phyloP scores from a whole-genome alignment of 2,113 vertebrate genomes.

The Lophochroa leadbeateri region DNA sequence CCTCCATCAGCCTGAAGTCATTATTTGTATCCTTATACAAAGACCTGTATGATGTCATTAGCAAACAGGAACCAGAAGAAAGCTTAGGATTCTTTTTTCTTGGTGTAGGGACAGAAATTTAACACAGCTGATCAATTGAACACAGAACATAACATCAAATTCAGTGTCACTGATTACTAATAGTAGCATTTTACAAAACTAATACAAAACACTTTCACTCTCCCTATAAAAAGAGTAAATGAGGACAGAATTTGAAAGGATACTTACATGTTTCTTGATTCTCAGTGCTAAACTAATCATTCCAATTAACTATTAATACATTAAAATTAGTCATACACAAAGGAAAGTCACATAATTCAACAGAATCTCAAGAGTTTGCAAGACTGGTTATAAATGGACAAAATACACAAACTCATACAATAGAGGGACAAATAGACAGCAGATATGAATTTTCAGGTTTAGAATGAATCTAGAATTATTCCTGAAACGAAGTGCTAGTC shows the following conservation, averaged over 20 bases:
- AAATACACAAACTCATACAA: background rate
- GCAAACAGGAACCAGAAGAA: background rate
- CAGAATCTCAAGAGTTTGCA: background rate
- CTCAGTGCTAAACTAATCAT: background rate
- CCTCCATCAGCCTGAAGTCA: background rate
- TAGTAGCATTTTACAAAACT: background rate
- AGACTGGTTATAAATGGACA: background rate
- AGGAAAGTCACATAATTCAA: background rate
- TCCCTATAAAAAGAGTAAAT: background rate
- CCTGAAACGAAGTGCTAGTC: background rate
- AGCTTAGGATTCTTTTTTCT: background rate
- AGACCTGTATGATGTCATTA: background rate
- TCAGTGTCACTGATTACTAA: background rate
- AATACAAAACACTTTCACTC: background rate
- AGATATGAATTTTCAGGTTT: background rate
- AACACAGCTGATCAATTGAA: background rate
- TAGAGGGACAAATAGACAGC: background rate
- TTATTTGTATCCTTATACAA: background rate
- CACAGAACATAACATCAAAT: background rate
- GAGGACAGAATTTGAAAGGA: background rate
- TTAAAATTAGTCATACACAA: background rate
- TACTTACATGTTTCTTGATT: background rate
- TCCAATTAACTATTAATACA: background rate
- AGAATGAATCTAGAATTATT: background rate
- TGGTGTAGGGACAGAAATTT: background rate